A percentile compares a stretch with the other conserved stretches of the same genome.
Evolutionary conservation across 2,797 vertebrate species (phyloP).

Genomic region (Cirrhinus mrigala): DNA sequence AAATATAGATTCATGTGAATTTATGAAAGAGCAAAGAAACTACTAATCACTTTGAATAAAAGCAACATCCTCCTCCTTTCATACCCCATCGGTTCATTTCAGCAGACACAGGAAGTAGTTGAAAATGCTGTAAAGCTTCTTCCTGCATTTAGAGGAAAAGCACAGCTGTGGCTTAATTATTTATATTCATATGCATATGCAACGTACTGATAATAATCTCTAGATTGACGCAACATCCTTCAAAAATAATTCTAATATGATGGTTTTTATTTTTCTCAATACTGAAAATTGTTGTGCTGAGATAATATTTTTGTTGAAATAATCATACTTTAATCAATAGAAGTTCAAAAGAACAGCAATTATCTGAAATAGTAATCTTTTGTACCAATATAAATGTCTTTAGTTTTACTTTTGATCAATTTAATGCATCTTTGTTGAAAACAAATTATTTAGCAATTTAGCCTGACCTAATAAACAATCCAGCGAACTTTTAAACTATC

Average conservation of each 20-base stretch:
- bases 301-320: too few relatives aligned
- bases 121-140: slow-evolving; percentile 20
- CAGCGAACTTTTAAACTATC: neutral
- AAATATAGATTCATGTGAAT: neutral
- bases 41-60: slow-evolving; percentile 3
- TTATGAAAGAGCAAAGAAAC: neutral
- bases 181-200: neutral
- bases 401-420: neutral
- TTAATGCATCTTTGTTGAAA: neutral
- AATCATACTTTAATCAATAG: too few relatives aligned
- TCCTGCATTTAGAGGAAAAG: neutral
- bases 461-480: neutral
- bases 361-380: neutral
- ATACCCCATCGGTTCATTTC: neutral
- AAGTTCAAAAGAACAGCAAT: neutral
- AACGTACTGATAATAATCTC: slow-evolving; percentile 1
- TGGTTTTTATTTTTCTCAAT: neutral
- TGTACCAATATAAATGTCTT: neutral
- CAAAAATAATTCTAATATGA: neutral
- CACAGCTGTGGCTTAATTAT: slow-evolving; percentile 5
- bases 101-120: slow-evolving; percentile 27
- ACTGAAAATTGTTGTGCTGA: too few relatives aligned
- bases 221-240: neutral
- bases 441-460: neutral
- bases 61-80: slow-evolving; percentile 13